A percentile compares a stretch with the other conserved stretches of the same genome.
phyloP scores from a whole-genome alignment of 2,797 vertebrate species.

The Chiloscyllium punctatum region DNA sequence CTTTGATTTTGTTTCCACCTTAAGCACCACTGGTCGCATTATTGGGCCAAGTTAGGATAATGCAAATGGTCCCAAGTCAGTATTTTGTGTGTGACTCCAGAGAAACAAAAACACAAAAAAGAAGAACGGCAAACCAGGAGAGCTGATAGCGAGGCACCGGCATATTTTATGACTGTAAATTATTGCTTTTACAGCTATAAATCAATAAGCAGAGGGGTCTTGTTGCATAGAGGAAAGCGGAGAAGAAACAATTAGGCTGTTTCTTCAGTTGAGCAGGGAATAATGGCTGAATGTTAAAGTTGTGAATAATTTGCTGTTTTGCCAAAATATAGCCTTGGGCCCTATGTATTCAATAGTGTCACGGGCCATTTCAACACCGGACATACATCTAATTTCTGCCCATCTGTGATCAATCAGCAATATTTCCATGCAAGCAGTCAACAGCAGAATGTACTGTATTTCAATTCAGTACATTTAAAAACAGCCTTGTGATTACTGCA shows the following conservation, averaged over 20 bases:
- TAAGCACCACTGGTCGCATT: background rate
- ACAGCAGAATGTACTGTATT: background rate
- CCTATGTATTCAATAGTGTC: background rate
- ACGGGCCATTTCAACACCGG: background rate
- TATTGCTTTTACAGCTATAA: background rate
- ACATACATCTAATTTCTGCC: background rate
- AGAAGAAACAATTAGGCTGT: constrained; percentile 11
- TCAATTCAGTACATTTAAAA: background rate
- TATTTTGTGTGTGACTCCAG: background rate
- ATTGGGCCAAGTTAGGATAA: background rate
- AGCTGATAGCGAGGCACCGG: background rate
- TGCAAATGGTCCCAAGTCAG: background rate
- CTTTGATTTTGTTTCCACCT: constrained; percentile 7
- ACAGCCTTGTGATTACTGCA: constrained; percentile 6
- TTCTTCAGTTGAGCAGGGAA: background rate
- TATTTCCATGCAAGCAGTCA: background rate
- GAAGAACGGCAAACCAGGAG: constrained; percentile 21
- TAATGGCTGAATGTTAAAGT: background rate
- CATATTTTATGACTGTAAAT: background rate
- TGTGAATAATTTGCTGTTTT: background rate
- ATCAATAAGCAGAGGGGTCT: background rate
- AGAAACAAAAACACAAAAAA: background rate
- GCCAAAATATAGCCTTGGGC: constrained; percentile 31
- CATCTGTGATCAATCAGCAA: constrained; percentile 21
- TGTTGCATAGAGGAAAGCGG: background rate